Conservation (phyloP, 2,113 vertebrate genomes). For the Microcebus jonahi region DNA sequence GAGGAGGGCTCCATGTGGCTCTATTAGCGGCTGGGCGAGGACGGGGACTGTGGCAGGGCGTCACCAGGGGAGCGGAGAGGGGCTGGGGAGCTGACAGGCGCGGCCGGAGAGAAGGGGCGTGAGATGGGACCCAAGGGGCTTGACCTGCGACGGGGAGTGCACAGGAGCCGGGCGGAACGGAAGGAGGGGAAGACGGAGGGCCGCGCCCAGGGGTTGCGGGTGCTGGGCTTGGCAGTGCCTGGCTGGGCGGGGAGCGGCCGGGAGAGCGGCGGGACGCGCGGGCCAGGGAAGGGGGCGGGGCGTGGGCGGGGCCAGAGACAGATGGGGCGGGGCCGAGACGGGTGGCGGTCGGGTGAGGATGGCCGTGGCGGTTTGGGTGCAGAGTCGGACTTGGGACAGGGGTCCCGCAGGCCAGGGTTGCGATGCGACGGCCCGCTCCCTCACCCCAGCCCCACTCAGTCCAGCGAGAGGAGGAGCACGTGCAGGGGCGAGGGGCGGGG, state of each 20-base stretch:
- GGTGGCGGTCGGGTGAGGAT: accelerated
- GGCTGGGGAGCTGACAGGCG: not conserved
- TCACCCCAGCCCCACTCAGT: not conserved
- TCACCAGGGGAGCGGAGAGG: not conserved
- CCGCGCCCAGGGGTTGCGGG: not conserved
- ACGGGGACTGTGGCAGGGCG: not conserved
- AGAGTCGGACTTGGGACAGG: not conserved
- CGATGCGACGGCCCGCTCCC: too few species aligned
- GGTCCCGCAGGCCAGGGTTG: not conserved
- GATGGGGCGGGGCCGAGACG: not conserved
- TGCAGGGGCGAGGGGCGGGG: not conserved
- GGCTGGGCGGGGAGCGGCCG: not conserved
- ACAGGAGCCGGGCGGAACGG: not conserved
- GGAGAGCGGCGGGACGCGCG: not conserved
- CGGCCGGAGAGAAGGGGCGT: not conserved
- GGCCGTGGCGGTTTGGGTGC: not conserved
- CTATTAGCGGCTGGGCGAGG: not conserved
- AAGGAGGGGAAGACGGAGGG: not conserved
- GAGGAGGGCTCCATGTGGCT: not conserved
- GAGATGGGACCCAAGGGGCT: not conserved
- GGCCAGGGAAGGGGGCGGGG: too few species aligned
- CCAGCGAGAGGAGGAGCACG: not conserved
- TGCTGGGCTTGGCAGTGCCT: not conserved
- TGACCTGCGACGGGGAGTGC: not conserved
- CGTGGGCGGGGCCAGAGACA: too few species aligned